phyloP scores from a whole-genome alignment of 2,797 vertebrate species.

The Hoplostethus mediterraneus region DNA sequence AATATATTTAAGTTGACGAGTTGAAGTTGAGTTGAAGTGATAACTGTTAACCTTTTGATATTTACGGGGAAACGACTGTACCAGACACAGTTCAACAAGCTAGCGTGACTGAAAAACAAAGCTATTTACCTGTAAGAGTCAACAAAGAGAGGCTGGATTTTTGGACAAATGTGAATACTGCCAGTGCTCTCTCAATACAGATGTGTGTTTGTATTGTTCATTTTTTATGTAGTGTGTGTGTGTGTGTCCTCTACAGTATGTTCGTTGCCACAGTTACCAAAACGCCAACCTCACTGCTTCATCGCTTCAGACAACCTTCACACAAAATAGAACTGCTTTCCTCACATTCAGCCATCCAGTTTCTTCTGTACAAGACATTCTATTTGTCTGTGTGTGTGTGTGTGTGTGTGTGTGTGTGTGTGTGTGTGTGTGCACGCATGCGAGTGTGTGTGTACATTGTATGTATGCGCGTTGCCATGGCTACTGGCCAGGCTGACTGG shows the following conservation, averaged over 20 bases:
- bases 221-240: constrained; percentile 39
- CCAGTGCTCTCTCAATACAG: constrained; percentile 56
- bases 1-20: too few species aligned
- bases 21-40: too few species aligned
- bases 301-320: constrained; percentile 78
- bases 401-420: constrained; percentile 10
- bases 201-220: constrained; percentile 56
- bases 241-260: constrained; percentile 61
- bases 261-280: constrained; percentile 82
- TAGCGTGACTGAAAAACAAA: constrained; percentile 33
- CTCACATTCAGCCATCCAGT: constrained; percentile 57
- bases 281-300: constrained; percentile 84
- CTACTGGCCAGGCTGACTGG: constrained; percentile 61
- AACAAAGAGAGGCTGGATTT: constrained; percentile 42
- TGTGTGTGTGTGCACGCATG: constrained; percentile 10
- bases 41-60: too few species aligned
- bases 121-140: constrained; percentile 47
- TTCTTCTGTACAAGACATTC: constrained; percentile 44
- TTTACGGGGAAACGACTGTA: not conserved
- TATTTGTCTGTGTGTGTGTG: not conserved
- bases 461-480: constrained; percentile 75
- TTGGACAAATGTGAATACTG: constrained; percentile 49
- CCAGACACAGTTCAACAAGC: constrained; percentile 13
- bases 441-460: constrained; percentile 50
- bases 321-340: constrained; percentile 52